Percentiles rank a stretch among this genome's conserved stretches.
Conservation (phyloP, 2,797 vertebrate species). For the Tarsius wallacei region DNA sequence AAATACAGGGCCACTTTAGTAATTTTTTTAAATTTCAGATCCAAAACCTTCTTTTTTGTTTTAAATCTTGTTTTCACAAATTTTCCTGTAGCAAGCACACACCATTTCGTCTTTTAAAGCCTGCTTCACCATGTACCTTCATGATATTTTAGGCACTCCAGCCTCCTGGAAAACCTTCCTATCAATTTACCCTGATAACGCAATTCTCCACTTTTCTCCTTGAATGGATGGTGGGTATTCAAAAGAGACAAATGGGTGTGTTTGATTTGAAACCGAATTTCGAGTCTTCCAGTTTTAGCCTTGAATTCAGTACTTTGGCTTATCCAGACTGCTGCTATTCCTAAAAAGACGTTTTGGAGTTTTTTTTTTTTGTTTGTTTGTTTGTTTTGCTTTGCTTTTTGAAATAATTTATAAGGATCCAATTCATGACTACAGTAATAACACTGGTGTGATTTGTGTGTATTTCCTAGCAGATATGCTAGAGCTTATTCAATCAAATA, state of each 20-base stretch:
- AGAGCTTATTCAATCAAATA: conserved; percentile 8
- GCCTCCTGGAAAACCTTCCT: not conserved
- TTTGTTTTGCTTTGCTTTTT: not conserved
- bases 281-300: not conserved
- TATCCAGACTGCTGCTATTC: not conserved
- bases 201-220: not conserved
- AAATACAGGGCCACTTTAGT: not conserved
- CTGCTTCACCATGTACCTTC: not conserved
- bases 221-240: not conserved
- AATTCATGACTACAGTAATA: not conserved
- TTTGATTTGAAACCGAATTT: not conserved
- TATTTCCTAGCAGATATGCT: not conserved
- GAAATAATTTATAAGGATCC: not conserved
- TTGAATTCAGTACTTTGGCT: not conserved
- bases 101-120: not conserved
- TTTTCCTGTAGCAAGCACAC: not conserved
- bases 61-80: not conserved
- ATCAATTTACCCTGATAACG: not conserved
- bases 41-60: not conserved
- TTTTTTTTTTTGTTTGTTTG: not conserved
- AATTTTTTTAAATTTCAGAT: not conserved
- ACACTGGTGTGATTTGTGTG: not conserved
- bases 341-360: not conserved
- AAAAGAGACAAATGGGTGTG: not conserved
- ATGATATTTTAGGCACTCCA: not conserved